A percentile compares a stretch with the other conserved stretches of the same genome.
Conservation (phyloP, 2,888 invertebrate species). For the Coelopa pilipes region DNA sequence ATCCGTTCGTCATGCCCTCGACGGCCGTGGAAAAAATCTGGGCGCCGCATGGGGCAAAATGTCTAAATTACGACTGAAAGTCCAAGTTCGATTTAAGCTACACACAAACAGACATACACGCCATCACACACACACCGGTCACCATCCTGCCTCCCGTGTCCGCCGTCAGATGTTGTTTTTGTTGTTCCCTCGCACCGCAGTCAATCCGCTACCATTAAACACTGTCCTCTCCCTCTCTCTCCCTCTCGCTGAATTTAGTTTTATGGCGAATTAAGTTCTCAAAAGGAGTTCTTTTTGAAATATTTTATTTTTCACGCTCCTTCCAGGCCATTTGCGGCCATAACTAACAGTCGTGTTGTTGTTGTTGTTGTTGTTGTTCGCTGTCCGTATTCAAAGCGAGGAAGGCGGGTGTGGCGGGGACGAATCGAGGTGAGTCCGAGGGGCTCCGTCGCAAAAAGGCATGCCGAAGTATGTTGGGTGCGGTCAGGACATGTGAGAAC, state of each 20-base stretch:
- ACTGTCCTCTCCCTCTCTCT: neutral
- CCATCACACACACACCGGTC: neutral
- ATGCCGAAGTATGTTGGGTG: too few species aligned
- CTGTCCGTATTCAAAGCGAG: neutral
- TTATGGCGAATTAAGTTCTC: slow-evolving; percentile 59
- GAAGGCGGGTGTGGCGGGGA: too few species aligned
- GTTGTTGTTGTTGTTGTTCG: slow-evolving; percentile 15
- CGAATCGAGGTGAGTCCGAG: neutral
- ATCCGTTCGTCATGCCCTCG: slow-evolving; percentile 1
- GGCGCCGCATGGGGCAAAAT: slow-evolving; percentile 47
- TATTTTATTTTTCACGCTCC: slow-evolving; percentile 43
- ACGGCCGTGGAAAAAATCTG: neutral
- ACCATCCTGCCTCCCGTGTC: neutral
- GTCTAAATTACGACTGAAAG: slow-evolving; percentile 54
- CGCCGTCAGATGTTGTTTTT: neutral
- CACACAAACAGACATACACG: neutral
- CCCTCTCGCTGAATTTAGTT: slow-evolving; percentile 41
- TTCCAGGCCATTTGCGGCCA: slow-evolving; percentile 36
- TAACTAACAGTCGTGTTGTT: slow-evolving; percentile 14
- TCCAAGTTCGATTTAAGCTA: neutral
- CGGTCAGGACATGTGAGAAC: too few species aligned
- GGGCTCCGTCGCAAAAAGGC: neutral
- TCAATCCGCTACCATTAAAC: slow-evolving; percentile 32
- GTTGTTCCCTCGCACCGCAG: slow-evolving; percentile 29
- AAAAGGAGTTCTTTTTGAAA: slow-evolving; percentile 43